Conservation (phyloP, 30 jellyfish, hydroid and myxozoan species). For the Haliclystus octoradiatus region DNA sequence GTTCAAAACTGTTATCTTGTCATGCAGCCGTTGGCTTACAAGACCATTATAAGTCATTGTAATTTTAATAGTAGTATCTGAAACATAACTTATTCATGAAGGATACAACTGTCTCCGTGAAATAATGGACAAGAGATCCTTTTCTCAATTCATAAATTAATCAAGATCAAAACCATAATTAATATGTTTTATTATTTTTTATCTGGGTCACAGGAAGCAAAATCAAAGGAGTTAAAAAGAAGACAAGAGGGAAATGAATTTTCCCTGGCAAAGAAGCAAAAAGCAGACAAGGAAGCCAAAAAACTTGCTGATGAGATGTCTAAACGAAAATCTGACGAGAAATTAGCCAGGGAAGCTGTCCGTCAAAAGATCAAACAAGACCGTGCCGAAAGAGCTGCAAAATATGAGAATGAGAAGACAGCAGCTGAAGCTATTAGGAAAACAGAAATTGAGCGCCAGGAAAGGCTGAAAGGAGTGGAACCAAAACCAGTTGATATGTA, state of each 20-base stretch:
- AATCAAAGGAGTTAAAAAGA: slow-evolving; percentile 43
- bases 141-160: too few relatives aligned
- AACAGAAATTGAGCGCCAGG: slow-evolving; percentile 2
- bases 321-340: slow-evolving; percentile 38
- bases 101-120: too few relatives aligned
- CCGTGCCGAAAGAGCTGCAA: slow-evolving; percentile 63
- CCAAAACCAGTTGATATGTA: not conserved
- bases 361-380: slow-evolving; percentile 44
- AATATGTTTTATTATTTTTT: too few relatives aligned
- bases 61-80: too few relatives aligned
- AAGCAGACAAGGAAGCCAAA: slow-evolving; percentile 42
- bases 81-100: too few relatives aligned
- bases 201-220: slow-evolving; percentile 48
- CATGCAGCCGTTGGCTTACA: too few relatives aligned
- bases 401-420: slow-evolving; percentile 36
- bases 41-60: too few relatives aligned
- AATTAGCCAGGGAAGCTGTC: slow-evolving; percentile 74
- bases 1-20: too few relatives aligned
- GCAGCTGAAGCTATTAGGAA: not conserved
- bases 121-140: too few relatives aligned
- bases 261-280: slow-evolving; percentile 37
- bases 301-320: slow-evolving; percentile 49
- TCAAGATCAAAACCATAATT: too few relatives aligned
- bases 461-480: not conserved
- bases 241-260: slow-evolving; percentile 47